These are phyloP conservation scores for Tetramorium bicarinatum DNA, from an alignment of 2,888 invertebrate species.

Conservation along the genomic window DNA sequence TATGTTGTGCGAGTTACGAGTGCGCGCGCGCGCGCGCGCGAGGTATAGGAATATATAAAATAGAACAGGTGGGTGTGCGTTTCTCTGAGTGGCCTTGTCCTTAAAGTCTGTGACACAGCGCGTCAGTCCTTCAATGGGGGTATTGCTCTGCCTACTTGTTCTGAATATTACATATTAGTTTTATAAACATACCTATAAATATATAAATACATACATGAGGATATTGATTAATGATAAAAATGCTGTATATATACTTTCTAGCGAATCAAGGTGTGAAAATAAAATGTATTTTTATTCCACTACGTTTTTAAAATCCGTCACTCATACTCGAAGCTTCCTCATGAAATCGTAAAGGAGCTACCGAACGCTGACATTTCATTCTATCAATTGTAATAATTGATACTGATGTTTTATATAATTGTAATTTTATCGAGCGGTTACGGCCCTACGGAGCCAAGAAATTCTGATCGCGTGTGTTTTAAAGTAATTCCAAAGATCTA, in stretches of 20 bases:
- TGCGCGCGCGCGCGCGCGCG: not conserved
- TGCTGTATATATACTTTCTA: conserved; percentile 86
- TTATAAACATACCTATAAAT: conserved; percentile 80
- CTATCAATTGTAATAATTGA: not conserved
- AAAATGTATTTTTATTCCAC: conserved; percentile 86
- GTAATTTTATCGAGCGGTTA: not conserved
- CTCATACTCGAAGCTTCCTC: not conserved
- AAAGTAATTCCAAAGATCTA: not conserved
- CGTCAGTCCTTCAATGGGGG: conserved; percentile 76
- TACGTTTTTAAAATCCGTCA: conserved; percentile 56
- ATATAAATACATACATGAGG: conserved; percentile 77
- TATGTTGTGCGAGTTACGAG: conserved; percentile 72
- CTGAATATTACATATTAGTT: conserved; percentile 81
- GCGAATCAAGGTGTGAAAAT: conserved; percentile 86
- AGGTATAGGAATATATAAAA: conserved; percentile 62
- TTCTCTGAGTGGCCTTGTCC: conserved; percentile 83
- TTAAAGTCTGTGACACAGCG: conserved; percentile 80
- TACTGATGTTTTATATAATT: not conserved
- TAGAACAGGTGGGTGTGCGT: conserved; percentile 78
- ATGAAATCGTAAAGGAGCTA: not conserved
- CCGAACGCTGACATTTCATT: not conserved
- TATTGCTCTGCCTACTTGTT: conserved; percentile 83
- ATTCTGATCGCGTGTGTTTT: not conserved
- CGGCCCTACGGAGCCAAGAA: not conserved
- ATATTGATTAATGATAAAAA: conserved; percentile 82